phyloP scores from a whole-genome alignment of 2,113 vertebrate species.

The Elgaria multicarinata region DNA sequence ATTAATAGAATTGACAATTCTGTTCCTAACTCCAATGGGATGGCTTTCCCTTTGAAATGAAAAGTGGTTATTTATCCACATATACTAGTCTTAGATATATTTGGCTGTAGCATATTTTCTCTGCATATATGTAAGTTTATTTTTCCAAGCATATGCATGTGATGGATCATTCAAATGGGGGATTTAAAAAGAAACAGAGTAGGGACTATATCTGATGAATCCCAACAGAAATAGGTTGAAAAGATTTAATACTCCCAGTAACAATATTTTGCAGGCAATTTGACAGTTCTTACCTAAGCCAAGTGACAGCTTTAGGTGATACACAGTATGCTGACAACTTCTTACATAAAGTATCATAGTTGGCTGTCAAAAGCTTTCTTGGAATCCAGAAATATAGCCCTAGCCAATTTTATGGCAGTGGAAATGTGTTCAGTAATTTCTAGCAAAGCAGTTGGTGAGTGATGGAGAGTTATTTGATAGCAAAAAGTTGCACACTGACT shows the following conservation, averaged over 20 bases:
- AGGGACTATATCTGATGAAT: conserved; percentile 58
- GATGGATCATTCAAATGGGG: conserved; percentile 50
- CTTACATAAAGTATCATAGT: conserved; percentile 70
- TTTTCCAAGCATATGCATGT: conserved; percentile 41
- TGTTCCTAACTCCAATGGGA: background rate
- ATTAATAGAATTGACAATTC: background rate
- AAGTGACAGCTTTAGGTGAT: conserved; percentile 71
- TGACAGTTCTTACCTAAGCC: conserved; percentile 70
- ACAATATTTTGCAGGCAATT: conserved; percentile 71
- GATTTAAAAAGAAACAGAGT: conserved; percentile 60
- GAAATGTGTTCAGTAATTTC: conserved; percentile 81
- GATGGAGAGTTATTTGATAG: conserved; percentile 65
- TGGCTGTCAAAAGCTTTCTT: conserved; percentile 79
- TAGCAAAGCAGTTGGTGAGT: conserved; percentile 73
- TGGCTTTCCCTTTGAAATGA: background rate
- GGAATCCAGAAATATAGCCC: conserved; percentile 78
- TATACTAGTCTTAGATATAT: conserved; percentile 32
- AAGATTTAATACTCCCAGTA: conserved; percentile 62
- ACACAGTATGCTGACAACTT: conserved; percentile 75
- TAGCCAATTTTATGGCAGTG: conserved; percentile 77
- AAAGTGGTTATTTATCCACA: background rate
- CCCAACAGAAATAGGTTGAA: conserved; percentile 60
- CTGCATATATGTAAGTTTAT: conserved; percentile 50
- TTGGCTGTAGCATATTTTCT: conserved; percentile 41
- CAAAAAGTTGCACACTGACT: conserved; percentile 65